Conservation (phyloP, 2,888 invertebrate genomes). For the Drosophila borealis region DNA sequence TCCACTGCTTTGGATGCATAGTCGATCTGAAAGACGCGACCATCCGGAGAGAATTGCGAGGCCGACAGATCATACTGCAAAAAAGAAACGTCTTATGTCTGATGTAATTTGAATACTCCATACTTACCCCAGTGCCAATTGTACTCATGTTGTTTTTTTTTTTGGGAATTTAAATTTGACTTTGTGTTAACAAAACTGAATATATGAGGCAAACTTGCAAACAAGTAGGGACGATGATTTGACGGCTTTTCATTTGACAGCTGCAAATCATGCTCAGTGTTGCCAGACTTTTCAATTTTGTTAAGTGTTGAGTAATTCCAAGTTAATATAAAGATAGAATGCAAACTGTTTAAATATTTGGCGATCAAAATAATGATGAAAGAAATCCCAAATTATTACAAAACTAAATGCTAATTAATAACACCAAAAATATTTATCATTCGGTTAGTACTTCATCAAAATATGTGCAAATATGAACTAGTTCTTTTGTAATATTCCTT, state of each 20-base stretch:
- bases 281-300: slow-evolving; percentile 16
- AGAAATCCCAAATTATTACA: too few relatives aligned
- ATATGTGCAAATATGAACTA: slow-evolving; percentile 5
- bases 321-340: not conserved
- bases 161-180: slow-evolving; percentile 23
- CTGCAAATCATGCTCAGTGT: slow-evolving; percentile 41
- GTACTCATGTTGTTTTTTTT: slow-evolving; percentile 92
- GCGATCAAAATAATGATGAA: too few relatives aligned
- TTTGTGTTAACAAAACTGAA: slow-evolving; percentile 18
- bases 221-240: slow-evolving; percentile 74
- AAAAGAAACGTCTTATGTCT: slow-evolving; percentile 57
- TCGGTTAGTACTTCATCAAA: too few relatives aligned
- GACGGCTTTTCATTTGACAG: slow-evolving; percentile 82
- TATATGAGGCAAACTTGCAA: slow-evolving; percentile 40
- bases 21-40: slow-evolving; percentile 99
- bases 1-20: slow-evolving; percentile 99
- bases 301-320: slow-evolving; percentile 22
- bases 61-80: slow-evolving; percentile 98
- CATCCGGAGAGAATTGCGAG: slow-evolving; percentile 99
- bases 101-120: not conserved
- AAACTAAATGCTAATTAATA: too few relatives aligned
- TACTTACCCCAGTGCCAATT: slow-evolving; percentile 96
- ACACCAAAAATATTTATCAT: too few relatives aligned
- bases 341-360: not conserved
- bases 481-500: slow-evolving; percentile 9